Evolutionary conservation across 64 coral and sea anemone genomes (phyloP).

Genomic region (Dendrophyllia cribrosa): DNA sequence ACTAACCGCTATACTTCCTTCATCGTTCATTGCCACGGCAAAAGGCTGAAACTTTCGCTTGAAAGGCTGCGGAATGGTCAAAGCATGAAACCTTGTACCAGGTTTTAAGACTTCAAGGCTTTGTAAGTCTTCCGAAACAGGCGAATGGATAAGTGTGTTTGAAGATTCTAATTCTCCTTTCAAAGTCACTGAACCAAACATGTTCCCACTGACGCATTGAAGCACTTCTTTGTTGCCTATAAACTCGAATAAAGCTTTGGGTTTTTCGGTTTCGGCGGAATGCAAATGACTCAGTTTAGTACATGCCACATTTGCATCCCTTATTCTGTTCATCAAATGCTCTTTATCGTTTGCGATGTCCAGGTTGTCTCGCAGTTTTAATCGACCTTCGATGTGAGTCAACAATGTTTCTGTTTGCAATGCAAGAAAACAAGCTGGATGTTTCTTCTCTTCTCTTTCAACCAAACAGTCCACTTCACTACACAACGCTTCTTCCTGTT

Average conservation of each 20-base stretch:
- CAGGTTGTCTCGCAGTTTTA: conserved; percentile 58
- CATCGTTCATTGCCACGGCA: conserved; percentile 37
- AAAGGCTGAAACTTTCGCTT: conserved; percentile 76
- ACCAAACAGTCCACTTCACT: conserved; percentile 69
- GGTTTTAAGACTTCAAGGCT: conserved; percentile 60
- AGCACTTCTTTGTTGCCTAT: conserved; percentile 58
- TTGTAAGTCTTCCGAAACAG: neutral
- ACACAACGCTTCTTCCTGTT: conserved; percentile 71
- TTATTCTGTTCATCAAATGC: conserved; percentile 68
- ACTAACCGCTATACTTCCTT: conserved; percentile 58
- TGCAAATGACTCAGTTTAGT: conserved; percentile 60
- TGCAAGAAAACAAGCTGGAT: conserved; percentile 51
- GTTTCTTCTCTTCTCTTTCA: conserved; percentile 49
- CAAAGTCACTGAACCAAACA: conserved; percentile 59
- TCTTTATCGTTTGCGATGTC: conserved; percentile 69
- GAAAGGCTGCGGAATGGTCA: conserved; percentile 51
- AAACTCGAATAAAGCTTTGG: conserved; percentile 59
- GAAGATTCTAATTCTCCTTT: conserved; percentile 2
- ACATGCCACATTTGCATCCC: conserved; percentile 55
- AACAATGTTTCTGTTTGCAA: conserved; percentile 47
- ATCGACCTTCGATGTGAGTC: conserved; percentile 46
- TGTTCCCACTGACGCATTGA: conserved; percentile 69
- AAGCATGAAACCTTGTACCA: conserved; percentile 64
- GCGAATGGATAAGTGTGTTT: conserved; percentile 37
- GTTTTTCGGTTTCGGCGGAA: conserved; percentile 32